These are phyloP conservation scores for Minunthozetes semirufus DNA, from an alignment of 2,888 invertebrate genomes.

Conservation along the genomic window DNA sequence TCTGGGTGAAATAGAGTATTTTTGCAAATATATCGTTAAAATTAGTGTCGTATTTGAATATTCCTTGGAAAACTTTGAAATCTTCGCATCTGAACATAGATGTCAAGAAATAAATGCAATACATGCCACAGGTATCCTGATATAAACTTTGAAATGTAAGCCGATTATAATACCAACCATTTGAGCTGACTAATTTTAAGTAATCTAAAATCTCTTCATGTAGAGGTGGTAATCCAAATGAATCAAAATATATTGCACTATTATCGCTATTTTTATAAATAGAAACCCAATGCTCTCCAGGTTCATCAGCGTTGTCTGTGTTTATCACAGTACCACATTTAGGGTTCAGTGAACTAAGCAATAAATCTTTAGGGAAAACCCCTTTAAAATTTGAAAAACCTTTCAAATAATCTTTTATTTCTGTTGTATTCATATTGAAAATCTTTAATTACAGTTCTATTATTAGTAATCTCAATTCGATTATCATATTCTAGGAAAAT, in stretches of 20 bases:
- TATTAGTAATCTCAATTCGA: slow-evolving; percentile 44
- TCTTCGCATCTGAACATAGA: not conserved
- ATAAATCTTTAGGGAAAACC: not conserved
- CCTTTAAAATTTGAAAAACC: not conserved
- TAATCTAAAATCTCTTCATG: not conserved
- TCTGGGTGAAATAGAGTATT: not conserved
- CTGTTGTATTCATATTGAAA: slow-evolving; percentile 32
- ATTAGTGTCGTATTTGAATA: not conserved
- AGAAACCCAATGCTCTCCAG: slow-evolving; percentile 37
- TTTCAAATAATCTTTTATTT: not conserved
- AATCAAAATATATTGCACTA: slow-evolving; percentile 35
- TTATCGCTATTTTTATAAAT: slow-evolving; percentile 13
- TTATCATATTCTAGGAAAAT: slow-evolving; percentile 45
- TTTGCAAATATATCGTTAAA: not conserved
- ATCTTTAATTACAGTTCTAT: slow-evolving; percentile 41
- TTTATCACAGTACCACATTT: slow-evolving; percentile 21
- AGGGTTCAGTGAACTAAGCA: not conserved
- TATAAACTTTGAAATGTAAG: not conserved
- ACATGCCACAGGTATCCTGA: not conserved
- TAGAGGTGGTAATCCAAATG: slow-evolving; percentile 33
- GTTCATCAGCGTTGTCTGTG: not conserved
- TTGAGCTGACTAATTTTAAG: not conserved
- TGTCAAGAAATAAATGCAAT: not conserved
- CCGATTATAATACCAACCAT: not conserved
- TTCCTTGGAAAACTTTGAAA: not conserved